Base-by-base conservation (phyloP, 1,140 invertebrate genomes). In the Solenopsis fugax region DNA sequence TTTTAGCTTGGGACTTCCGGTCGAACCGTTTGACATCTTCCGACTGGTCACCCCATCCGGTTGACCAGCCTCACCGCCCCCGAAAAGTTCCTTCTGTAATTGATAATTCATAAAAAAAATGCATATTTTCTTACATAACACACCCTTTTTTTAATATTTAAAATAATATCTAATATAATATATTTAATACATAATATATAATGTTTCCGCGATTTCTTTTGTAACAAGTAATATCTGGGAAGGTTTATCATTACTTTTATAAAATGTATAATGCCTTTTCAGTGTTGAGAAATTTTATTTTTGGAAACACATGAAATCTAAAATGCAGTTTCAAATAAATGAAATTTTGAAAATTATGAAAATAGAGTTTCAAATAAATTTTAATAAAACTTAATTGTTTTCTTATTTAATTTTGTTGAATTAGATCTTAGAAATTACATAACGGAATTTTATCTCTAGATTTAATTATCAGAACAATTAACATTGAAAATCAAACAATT, bases 1-100 rank as follows among this genome's bases (percentile, higher is more conserved):
- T 96, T 99, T 99, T 93, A 98, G 98, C 96, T 99, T 99, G 97
- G 99, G 99, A 92, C 97, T 98, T 92, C 97, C 98, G 76, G 97
- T 97, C 78, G 97, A 98, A 62, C 97, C 96, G 60, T 97, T 97
- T 2, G 98, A 98, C 95, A 98, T 96, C 96, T 98, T 98, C 62
- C 98, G 96, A 94, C 98, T 98, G 91, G 96, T 94, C 94, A 94
- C 95, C 89, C 93, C 93, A 96, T 96, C 93, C 89, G 96, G 96
- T 95, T 96, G 97, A 91, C 93, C 96, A 88, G 94, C 96, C 89
- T 97, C 96, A 95, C 96, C 93, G 96, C 96, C 97, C 89, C 97
- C 97, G 93, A 99, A 98, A 85, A 99, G 96, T 95, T 99, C 98
- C 96, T 98, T 98, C 98, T 99, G 97, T 56, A 96, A 97, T 93